Evolutionary conservation across 2,888 invertebrate genomes (phyloP).

Genomic region (Macaria notata): DNA sequence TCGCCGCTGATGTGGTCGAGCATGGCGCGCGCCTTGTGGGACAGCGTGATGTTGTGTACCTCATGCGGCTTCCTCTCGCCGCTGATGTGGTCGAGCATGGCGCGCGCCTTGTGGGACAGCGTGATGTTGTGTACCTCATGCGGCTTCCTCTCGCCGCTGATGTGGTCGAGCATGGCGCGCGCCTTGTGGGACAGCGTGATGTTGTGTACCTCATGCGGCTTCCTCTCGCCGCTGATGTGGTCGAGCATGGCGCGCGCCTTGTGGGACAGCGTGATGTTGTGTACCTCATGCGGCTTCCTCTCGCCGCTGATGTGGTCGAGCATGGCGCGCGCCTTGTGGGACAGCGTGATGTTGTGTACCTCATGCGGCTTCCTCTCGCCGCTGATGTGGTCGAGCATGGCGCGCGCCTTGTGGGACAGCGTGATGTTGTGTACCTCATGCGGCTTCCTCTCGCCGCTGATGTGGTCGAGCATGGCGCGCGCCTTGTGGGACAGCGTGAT

Average conservation of each 20-base stretch:
- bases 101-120: conserved; percentile 77
- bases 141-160: conserved; percentile 55
- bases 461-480: conserved; percentile 66
- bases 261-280: conserved; percentile 82
- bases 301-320: conserved; percentile 62
- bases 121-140: conserved; percentile 78
- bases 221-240: conserved; percentile 58
- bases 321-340: conserved; percentile 75
- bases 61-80: conserved; percentile 54
- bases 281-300: conserved; percentile 54
- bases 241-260: conserved; percentile 73
- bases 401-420: conserved; percentile 77
- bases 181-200: conserved; percentile 80
- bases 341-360: conserved; percentile 81
- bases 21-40: conserved; percentile 75
- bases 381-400: conserved; percentile 63
- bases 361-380: conserved; percentile 54
- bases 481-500: conserved; percentile 80
- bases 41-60: conserved; percentile 81
- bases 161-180: conserved; percentile 66
- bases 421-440: conserved; percentile 78
- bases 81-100: conserved; percentile 63
- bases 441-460: conserved; percentile 55
- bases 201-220: conserved; percentile 70
- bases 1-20: conserved; percentile 62